These are phyloP conservation scores for Augiades crinisus DNA, from an alignment of 2,888 invertebrate genomes.

Conservation along the genomic window DNA sequence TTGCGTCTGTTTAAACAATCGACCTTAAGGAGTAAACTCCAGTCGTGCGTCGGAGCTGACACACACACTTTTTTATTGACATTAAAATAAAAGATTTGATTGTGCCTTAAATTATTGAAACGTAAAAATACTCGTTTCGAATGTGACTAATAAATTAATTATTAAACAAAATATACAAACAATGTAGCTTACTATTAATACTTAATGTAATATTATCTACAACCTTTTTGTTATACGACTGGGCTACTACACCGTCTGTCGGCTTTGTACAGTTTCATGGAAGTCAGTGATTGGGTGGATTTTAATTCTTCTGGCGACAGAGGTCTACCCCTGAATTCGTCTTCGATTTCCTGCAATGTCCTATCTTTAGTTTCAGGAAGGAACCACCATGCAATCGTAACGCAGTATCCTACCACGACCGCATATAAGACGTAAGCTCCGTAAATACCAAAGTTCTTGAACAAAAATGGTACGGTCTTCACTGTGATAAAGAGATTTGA, in stretches of 20 bases:
- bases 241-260: slow-evolving; percentile 46
- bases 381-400: slow-evolving; percentile 47
- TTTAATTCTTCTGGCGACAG: slow-evolving; percentile 45
- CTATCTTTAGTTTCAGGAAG: slow-evolving; percentile 66
- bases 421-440: slow-evolving; percentile 55
- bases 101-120: too few relatives aligned
- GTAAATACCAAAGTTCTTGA: slow-evolving; percentile 47
- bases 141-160: too few relatives aligned
- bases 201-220: too few relatives aligned
- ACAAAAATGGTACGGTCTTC: slow-evolving; percentile 54
- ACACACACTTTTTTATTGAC: too few relatives aligned
- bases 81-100: too few relatives aligned
- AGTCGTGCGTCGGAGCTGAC: too few relatives aligned
- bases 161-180: slow-evolving; percentile 9
- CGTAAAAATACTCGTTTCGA: too few relatives aligned
- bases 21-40: too few relatives aligned
- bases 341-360: slow-evolving; percentile 64
- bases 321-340: slow-evolving; percentile 58
- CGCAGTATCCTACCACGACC: slow-evolving; percentile 48
- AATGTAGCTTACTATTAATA: too few relatives aligned
- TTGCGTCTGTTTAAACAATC: too few relatives aligned
- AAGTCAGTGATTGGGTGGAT: slow-evolving; percentile 44
- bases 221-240: slow-evolving; percentile 22
- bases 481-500: slow-evolving; percentile 55
- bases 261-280: slow-evolving; percentile 38